Base-by-base conservation (phyloP, 2,797 vertebrate genomes). In the Oophaga sylvatica region DNA sequence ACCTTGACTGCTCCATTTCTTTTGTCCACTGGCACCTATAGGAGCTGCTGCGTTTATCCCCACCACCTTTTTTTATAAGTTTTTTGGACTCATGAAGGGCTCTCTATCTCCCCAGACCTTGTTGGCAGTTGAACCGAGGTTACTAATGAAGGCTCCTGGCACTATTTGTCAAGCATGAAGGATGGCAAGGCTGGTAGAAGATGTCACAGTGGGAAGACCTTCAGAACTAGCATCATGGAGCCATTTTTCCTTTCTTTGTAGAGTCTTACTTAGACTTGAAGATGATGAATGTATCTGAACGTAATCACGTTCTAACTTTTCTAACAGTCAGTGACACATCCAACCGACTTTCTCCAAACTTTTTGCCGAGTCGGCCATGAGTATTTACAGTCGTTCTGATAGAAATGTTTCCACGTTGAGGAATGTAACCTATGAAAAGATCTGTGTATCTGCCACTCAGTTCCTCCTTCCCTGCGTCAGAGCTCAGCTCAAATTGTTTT, bases 381-480 rank as follows among this genome's bases (percentile, higher is more conserved):
- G 45, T 60, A 60, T 86, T 86, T 29, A 68, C 19, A 60, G 26
- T 70, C 26, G 68, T 16, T 60, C 31, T 67, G 19, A 22, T 70
- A 65, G 29, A 62, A 80, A 62, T 41, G 31, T 86, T 73, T 80
- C 53, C 48, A 86, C 62, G 48, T 17, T 62, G 16, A 71, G 65
- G 56, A 62, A 73, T 86, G 68, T 81, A 48, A 22, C 56, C 67
- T 75, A 41, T 22, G 26, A 68, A 65, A 48, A 57, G 70, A 57
- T 31, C 71, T 57, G 45, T 77, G 26, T 73, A 31, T 65, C 16
- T 75, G 79, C 81, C 68, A 57, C 15, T 45, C 79, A 67, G 17
- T 48, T 56, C 78, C 53, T 78, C 77, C 85, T n/a, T 48, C 53
- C n/a, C 59, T 82, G 85, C 79, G 59, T 77, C 80, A 76, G 17